Evolutionary conservation across 2,888 invertebrate genomes (phyloP), one percentile per base, ranked within the genome.

Genomic region (Branchipolynoe longqiensis): DNA sequence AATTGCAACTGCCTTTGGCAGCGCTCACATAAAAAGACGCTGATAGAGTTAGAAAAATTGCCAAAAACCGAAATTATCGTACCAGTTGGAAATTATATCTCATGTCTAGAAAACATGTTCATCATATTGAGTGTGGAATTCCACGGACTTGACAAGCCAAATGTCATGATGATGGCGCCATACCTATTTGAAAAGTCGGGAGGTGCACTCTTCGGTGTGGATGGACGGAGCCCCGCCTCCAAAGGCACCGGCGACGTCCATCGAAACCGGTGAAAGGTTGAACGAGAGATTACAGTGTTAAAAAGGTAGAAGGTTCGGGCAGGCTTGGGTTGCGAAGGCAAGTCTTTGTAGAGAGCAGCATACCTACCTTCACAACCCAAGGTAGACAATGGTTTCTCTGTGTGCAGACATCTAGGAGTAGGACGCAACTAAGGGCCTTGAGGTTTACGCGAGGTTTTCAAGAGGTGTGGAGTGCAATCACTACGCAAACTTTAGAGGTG

Each of bases 41-140:
- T 69, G 25, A n/a, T 33, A 69, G 69, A 69, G 64, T 14, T 4
- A 64, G 33, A 64, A 33, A 69, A 69, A 69, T 38, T 69, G 69
- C 69, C 69, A 69, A 38, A 69, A 69, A 38, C 69, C 69, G 69
- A 69, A 69, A 69, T 69, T 69, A 69, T 69, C 22, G 69, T 69
- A 69, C 69, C 69, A 69, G 69, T 69, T 69, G 69, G 69, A 69
- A 69, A 69, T 69, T 69, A 69, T n/a, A n/a, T n/a, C 18, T 33
- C 69, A 38, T 36, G 69, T 69, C 69, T 69, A 38, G 36, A 69
- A 69, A 69, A 69, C 69, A 69, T 69, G 38, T 69, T 69, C 69
- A n/a, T n/a, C n/a, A 69, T 69, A 69, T 69, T 69, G 69, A 69
- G 38, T 33, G 38, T 69, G 69, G 69, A 38, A 33, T 69, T 69